Evolutionary conservation across 1,140 invertebrate species (phyloP).

Genomic region (Argopecten irradians): DNA sequence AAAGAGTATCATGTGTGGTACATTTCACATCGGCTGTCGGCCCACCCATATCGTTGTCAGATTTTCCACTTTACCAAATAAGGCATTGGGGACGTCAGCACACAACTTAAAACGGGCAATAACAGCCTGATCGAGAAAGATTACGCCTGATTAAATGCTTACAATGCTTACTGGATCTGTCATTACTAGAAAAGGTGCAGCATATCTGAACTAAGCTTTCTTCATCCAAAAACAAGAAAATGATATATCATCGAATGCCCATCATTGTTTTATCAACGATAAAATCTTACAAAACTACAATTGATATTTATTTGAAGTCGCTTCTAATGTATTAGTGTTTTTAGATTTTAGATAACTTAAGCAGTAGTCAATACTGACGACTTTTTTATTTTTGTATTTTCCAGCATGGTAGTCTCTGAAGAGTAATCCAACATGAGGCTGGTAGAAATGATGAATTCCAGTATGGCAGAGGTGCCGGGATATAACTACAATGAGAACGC

Average conservation of each 20-base stretch:
- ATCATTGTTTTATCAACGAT: too few species aligned
- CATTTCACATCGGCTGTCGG: too few species aligned
- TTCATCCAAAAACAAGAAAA: too few species aligned
- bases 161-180: neutral
- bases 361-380: too few species aligned
- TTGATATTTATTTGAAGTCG: too few species aligned
- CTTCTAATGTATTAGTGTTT: too few species aligned
- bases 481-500: neutral
- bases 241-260: too few species aligned
- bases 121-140: neutral
- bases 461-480: neutral
- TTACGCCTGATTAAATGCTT: neutral
- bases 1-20: too few species aligned
- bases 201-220: too few species aligned
- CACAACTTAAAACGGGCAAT: neutral
- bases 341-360: too few species aligned
- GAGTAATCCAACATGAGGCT: neutral
- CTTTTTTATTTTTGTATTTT: neutral
- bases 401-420: neutral
- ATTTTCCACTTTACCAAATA: neutral
- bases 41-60: neutral
- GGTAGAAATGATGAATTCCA: neutral
- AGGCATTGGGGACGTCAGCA: neutral
- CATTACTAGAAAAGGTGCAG: too few species aligned
- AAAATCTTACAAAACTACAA: too few species aligned